Conservation (phyloP, 2,888 invertebrate species). For the Cephus rjabovi region DNA sequence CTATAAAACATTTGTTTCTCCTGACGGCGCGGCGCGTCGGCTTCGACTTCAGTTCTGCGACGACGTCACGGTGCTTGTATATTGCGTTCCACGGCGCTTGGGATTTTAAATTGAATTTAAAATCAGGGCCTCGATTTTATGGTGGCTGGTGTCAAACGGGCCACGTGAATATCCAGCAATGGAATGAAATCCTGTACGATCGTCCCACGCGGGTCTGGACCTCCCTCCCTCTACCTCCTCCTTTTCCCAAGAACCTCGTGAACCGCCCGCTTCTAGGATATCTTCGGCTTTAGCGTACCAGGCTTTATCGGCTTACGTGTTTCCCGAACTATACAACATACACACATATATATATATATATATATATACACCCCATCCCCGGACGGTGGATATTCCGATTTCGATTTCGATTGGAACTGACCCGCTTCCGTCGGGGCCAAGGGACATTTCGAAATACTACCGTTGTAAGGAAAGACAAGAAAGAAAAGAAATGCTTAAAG, state of each 20-base stretch:
- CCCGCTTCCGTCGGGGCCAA: slow-evolving; percentile 13
- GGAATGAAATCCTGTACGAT: too few species aligned
- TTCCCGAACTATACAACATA: not conserved
- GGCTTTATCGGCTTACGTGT: slow-evolving; percentile 41
- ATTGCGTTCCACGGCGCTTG: slow-evolving; percentile 44
- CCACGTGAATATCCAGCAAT: slow-evolving; percentile 32
- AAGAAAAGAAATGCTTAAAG: not conserved
- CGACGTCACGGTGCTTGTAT: slow-evolving; percentile 30
- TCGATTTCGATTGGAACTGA: slow-evolving; percentile 26
- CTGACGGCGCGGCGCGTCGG: slow-evolving; percentile 31
- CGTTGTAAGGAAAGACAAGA: not conserved
- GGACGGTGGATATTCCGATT: slow-evolving; percentile 34
- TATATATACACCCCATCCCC: slow-evolving; percentile 10
- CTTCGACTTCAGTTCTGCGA: slow-evolving; percentile 1
- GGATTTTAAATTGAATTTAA: slow-evolving; percentile 64
- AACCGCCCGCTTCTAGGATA: too few species aligned
- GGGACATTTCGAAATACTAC: not conserved
- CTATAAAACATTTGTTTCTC: slow-evolving; percentile 65
- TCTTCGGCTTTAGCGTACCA: not conserved
- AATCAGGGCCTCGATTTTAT: slow-evolving; percentile 62
- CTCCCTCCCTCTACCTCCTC: not conserved
- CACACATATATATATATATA: too few species aligned
- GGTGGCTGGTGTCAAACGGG: slow-evolving; percentile 51
- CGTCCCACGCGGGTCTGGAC: too few species aligned
- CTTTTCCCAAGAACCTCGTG: too few species aligned